Percentiles rank a stretch among this genome's conserved stretches.
Evolutionary conservation across 2,888 invertebrate genomes (phyloP).

Genomic region (Tiliacea aurago): DNA sequence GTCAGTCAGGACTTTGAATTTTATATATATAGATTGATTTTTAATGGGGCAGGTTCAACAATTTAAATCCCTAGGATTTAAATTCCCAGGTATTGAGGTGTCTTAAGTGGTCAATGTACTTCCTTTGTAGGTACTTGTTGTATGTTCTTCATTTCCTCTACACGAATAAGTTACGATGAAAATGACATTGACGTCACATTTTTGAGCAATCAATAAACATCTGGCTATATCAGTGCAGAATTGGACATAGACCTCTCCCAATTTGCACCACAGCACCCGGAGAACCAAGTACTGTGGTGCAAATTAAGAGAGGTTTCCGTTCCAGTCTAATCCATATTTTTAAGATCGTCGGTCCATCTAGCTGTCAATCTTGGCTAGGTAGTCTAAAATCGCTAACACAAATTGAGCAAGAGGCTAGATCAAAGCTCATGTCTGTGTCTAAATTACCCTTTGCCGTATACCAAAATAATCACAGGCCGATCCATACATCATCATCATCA

Average conservation of each 20-base stretch:
- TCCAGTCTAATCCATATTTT: neutral
- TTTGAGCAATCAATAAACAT: neutral
- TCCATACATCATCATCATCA: slow-evolving; percentile 7
- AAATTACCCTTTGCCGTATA: neutral
- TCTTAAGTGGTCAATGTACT: no score
- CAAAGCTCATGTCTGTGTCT: no score
- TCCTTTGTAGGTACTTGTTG: neutral
- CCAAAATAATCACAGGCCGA: neutral
- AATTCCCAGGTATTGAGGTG: no score
- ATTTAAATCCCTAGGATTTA: no score
- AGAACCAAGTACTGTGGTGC: neutral
- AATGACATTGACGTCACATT: neutral
- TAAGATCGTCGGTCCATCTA: no score
- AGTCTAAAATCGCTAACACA: neutral
- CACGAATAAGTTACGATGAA: neutral
- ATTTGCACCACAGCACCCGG: no score
- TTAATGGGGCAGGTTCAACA: neutral
- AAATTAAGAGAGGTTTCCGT: neutral
- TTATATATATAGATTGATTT: no score
- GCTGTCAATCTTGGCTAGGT: neutral
- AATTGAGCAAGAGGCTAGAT: neutral
- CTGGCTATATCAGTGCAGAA: neutral
- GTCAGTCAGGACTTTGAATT: no score
- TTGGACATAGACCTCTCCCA: neutral
- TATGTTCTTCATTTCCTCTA: neutral